These are phyloP conservation scores for Eubasilissa splendida DNA, from an alignment of 2,888 invertebrate genomes.

Conservation along the genomic window DNA sequence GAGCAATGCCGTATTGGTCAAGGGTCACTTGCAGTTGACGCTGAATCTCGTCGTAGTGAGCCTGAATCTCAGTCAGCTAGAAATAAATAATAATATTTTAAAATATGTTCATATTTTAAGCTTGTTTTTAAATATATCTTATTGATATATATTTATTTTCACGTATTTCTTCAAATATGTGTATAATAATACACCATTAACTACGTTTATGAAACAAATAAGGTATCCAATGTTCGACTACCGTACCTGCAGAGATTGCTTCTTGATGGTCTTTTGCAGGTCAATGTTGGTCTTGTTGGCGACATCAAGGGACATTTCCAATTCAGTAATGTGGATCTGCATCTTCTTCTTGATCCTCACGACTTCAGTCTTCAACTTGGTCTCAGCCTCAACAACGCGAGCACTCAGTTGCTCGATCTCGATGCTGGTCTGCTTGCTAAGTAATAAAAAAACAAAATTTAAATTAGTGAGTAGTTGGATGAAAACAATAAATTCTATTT, in stretches of 20 bases:
- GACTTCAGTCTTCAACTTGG: constrained; percentile 95
- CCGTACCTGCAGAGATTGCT: constrained; percentile 89
- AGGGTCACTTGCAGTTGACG: constrained; percentile 96
- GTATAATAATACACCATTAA: no score
- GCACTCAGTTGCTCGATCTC: constrained; percentile 97
- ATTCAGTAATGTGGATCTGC: constrained; percentile 96
- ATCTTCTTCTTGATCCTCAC: constrained; percentile 99
- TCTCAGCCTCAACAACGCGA: constrained; percentile 96
- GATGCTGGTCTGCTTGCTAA: constrained; percentile 96
- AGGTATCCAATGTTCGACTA: constrained; percentile 28
- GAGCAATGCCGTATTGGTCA: constrained; percentile 92
- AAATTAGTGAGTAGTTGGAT: no score
- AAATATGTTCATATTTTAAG: no score
- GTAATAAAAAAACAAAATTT: constrained; percentile 47
- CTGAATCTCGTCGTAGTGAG: constrained; percentile 96
- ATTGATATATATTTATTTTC: neutral
- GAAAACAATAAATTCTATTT: no score
- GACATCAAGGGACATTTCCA: constrained; percentile 96
- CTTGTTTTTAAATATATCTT: no score
- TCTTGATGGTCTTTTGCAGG: constrained; percentile 97
- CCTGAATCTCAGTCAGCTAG: constrained; percentile 89
- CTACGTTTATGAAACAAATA: no score
- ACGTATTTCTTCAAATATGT: no score
- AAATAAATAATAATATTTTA: constrained; percentile 34
- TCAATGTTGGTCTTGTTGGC: constrained; percentile 99